phyloP scores from a whole-genome alignment of 2,113 vertebrate genomes.

The Oriolus oriolus region DNA sequence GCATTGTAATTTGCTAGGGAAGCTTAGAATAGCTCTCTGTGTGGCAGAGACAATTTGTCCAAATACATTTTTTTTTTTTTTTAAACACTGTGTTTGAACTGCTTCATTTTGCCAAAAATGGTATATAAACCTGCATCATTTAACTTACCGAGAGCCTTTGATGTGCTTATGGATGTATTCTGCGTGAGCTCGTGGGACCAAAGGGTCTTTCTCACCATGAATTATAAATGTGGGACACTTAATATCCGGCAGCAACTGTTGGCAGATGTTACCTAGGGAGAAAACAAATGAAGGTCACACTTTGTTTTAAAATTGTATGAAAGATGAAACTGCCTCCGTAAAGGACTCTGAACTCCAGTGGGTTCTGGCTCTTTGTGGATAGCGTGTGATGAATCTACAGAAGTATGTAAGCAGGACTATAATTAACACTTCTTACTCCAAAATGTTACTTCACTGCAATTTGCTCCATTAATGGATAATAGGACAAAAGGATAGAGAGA shows the following conservation, averaged over 20 bases:
- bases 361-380: neutral
- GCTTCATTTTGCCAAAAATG: neutral
- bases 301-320: neutral
- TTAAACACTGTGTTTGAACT: neutral
- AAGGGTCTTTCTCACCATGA: conserved; percentile 86
- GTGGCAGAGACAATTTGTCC: neutral
- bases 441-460: neutral
- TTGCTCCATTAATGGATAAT: neutral
- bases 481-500: neutral
- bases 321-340: neutral
- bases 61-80: neutral
- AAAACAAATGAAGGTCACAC: neutral
- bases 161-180: conserved; percentile 82
- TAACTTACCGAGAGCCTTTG: conserved; percentile 79
- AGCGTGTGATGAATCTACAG: neutral
- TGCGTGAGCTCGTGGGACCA: conserved; percentile 82
- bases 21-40: neutral
- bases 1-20: neutral
- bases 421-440: neutral
- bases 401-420: neutral
- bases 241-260: conserved; percentile 78
- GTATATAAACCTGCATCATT: neutral
- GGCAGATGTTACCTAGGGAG: conserved; percentile 84
- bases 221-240: conserved; percentile 86
- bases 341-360: neutral